These are phyloP conservation scores for Galaxias olidus DNA, from an alignment of 2,797 vertebrate genomes.

Conservation along the genomic window DNA sequence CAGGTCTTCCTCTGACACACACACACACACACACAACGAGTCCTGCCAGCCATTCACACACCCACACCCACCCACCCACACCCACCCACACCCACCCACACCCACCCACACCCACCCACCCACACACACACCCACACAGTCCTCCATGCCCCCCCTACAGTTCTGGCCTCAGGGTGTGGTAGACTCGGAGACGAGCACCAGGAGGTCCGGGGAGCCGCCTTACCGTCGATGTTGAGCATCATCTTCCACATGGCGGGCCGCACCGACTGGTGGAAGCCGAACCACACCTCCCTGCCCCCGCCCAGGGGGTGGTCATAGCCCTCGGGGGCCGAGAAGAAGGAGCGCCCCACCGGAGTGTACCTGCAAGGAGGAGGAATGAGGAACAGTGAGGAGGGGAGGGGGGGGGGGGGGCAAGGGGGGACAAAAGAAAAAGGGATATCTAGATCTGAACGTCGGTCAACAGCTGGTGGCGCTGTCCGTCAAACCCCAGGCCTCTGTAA, in stretches of 20 bases:
- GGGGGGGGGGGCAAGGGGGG: not conserved
- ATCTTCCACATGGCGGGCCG: constrained; percentile 99
- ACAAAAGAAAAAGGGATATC: not conserved
- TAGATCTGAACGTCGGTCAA: constrained; percentile 37
- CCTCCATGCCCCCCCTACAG: too few species aligned
- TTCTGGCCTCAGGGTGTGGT: too few species aligned
- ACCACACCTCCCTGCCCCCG: constrained; percentile 98
- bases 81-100: too few species aligned
- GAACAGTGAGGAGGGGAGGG: not conserved
- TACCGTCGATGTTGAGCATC: constrained; percentile 99
- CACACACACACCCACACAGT: too few species aligned
- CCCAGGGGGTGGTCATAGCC: constrained; percentile 97
- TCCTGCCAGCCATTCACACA: too few species aligned
- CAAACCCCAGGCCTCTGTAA: constrained; percentile 33
- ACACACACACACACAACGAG: too few species aligned
- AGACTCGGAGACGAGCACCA: too few species aligned
- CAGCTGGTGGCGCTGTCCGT: constrained; percentile 25
- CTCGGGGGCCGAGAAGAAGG: constrained; percentile 98
- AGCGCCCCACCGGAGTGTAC: constrained; percentile 97
- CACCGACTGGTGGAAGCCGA: constrained; percentile 98
- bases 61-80: too few species aligned
- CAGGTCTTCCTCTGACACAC: constrained; percentile 18
- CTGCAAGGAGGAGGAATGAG: constrained; percentile 61
- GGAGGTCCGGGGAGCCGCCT: constrained; percentile 39
- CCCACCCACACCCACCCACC: too few species aligned